These are phyloP conservation scores for Cossypha niveicapilla DNA, from an alignment of 2,797 vertebrate species.

Conservation along the genomic window DNA sequence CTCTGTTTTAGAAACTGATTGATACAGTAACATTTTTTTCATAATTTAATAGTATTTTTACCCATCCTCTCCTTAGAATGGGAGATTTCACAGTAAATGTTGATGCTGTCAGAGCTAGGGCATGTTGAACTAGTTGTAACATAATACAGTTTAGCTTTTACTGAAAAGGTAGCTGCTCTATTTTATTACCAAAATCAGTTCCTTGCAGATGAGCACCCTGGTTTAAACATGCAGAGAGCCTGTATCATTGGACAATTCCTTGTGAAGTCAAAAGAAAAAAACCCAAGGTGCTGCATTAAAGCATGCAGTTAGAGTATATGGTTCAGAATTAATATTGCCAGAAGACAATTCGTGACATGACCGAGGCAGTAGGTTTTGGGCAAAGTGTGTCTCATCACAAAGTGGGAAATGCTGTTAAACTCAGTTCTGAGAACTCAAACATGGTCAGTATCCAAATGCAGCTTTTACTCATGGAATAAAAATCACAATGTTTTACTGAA, in stretches of 20 bases:
- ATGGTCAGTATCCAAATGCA: neutral
- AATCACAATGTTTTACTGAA: neutral
- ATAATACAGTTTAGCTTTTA: neutral
- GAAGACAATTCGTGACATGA: rapidly evolving
- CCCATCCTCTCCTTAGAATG: neutral
- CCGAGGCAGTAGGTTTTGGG: neutral
- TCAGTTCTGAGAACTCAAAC: neutral
- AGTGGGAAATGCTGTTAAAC: neutral
- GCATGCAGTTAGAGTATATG: neutral
- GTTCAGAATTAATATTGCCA: neutral
- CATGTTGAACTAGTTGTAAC: neutral
- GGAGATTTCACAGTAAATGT: neutral
- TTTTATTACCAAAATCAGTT: neutral
- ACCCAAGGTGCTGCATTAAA: neutral
- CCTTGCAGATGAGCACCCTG: neutral
- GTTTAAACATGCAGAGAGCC: neutral
- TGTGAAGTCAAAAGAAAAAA: neutral
- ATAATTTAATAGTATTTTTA: neutral
- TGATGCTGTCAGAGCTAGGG: neutral
- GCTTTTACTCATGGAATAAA: neutral
- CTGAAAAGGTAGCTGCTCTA: neutral
- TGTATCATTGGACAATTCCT: neutral
- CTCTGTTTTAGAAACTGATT: neutral
- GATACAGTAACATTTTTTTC: neutral
- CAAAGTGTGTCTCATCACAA: neutral